Evolutionary conservation across 2,888 invertebrate genomes (phyloP).

Genomic region (Brachyptera putata): DNA sequence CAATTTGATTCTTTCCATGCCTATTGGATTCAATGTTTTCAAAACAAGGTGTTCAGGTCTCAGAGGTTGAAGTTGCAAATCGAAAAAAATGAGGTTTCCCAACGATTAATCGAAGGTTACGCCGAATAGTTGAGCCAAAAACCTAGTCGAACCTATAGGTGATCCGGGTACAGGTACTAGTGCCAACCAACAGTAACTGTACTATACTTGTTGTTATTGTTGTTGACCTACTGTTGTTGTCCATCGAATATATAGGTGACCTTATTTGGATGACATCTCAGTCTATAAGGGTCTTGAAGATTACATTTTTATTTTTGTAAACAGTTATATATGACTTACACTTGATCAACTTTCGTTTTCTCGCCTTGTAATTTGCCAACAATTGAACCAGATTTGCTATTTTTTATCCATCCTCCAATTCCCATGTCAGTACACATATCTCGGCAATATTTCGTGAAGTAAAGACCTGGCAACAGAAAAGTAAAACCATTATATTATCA

Average conservation of each 20-base stretch:
- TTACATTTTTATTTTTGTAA: not conserved
- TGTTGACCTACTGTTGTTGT: too few relatives aligned
- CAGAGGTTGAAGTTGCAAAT: too few relatives aligned
- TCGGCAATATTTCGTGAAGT: constrained; percentile 84
- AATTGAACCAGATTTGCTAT: constrained; percentile 81
- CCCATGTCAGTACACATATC: constrained; percentile 69
- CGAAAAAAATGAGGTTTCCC: too few relatives aligned
- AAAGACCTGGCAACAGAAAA: constrained; percentile 59
- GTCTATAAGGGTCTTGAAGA: not conserved
- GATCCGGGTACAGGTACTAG: too few relatives aligned
- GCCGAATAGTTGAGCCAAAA: too few relatives aligned
- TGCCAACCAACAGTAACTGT: too few relatives aligned
- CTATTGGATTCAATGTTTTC: too few relatives aligned
- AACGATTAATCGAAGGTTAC: too few relatives aligned
- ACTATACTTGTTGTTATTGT: too few relatives aligned
- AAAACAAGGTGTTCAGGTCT: too few relatives aligned
- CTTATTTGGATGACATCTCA: not conserved
- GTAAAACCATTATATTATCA: not conserved
- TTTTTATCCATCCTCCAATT: constrained; percentile 88
- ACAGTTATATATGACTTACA: constrained; percentile 58
- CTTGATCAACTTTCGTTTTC: constrained; percentile 70
- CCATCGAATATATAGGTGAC: not conserved
- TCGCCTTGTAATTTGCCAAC: constrained; percentile 85
- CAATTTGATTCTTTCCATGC: too few relatives aligned
- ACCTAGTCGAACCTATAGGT: too few relatives aligned